Base-by-base conservation (phyloP, 2,888 invertebrate species). In the Odontomyia ornata region DNA sequence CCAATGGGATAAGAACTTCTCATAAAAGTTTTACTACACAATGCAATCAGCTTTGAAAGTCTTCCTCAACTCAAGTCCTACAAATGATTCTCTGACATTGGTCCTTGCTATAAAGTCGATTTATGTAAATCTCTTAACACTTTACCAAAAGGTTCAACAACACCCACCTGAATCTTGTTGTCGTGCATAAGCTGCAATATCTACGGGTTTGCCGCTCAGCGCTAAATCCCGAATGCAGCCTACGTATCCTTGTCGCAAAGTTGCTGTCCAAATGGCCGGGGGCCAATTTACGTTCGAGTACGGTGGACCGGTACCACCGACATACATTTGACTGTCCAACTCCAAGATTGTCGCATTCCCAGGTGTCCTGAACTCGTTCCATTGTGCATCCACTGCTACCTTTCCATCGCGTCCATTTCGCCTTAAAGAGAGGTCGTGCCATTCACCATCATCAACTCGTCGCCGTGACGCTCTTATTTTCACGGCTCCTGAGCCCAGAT, bases 201-300 rank as follows among this genome's bases (percentile, higher is more conserved):
- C 97, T 79, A 97, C 91, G 0, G 95, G 91, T 82, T 95, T 93
- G 67, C 94, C 94, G 84, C 97, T 96, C 83, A 97, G 89, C 80
- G 93, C 91, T 82, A 98, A 89, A 85, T 97, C 97, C 80, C 96
- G 90, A 83, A 98, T 90, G 85, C 98, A 98, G 1, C 98, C 98
- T 7, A 98, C 97, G 85, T 95, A 98, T 25, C 98, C 98, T 83
- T 95, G 93, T 77, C 95, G 90, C 75, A 98, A 87, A 7, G 94
- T 93, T 0, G 94, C 96, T 0, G 96, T 95, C 97, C 97, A 98
- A 78, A 98, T 88, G 21, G 94, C 94, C 1, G 95, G 90, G 0
- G 97, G 96, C 73, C 95, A 91, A 60, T 92, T 90, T 7, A 92
- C 89, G 27, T 92, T 92, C 0, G 93, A 91, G 84, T 94, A 94